Conservation (phyloP, 1,140 invertebrate species). For the Camponotus pennsylvanicus region DNA sequence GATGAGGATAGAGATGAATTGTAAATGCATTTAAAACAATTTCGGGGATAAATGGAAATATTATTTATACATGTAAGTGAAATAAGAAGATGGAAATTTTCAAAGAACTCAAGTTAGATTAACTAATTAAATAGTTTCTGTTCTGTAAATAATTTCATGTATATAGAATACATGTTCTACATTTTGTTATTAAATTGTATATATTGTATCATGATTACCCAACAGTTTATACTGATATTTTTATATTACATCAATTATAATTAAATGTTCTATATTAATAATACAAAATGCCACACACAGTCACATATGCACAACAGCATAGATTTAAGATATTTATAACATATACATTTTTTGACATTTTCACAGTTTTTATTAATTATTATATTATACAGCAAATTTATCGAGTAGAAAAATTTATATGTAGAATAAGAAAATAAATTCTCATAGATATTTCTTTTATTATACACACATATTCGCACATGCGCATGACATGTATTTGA, state of each 20-base stretch:
- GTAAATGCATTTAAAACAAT: slow-evolving; percentile 18
- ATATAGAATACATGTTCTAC: not conserved
- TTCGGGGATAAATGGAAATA: not conserved
- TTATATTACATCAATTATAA: not conserved
- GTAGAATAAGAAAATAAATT: too few relatives aligned
- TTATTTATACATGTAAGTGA: not conserved
- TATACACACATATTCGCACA: too few relatives aligned
- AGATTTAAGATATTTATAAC: not conserved
- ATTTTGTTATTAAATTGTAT: not conserved
- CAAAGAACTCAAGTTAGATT: not conserved
- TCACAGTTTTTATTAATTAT: not conserved
- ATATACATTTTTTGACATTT: not conserved
- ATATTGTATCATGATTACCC: not conserved
- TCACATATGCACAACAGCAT: too few relatives aligned
- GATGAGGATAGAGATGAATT: slow-evolving; percentile 14
- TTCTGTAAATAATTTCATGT: not conserved
- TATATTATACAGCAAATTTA: not conserved
- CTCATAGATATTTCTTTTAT: not conserved
- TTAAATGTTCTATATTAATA: not conserved
- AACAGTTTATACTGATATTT: too few relatives aligned
- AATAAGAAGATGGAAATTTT: not conserved
- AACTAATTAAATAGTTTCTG: not conserved
- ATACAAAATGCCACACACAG: too few relatives aligned
- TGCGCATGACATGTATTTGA: not conserved
- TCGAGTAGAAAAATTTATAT: not conserved